These are phyloP conservation scores for Neocloeon triangulifer DNA, from an alignment of 1,140 invertebrate species.

Conservation along the genomic window DNA sequence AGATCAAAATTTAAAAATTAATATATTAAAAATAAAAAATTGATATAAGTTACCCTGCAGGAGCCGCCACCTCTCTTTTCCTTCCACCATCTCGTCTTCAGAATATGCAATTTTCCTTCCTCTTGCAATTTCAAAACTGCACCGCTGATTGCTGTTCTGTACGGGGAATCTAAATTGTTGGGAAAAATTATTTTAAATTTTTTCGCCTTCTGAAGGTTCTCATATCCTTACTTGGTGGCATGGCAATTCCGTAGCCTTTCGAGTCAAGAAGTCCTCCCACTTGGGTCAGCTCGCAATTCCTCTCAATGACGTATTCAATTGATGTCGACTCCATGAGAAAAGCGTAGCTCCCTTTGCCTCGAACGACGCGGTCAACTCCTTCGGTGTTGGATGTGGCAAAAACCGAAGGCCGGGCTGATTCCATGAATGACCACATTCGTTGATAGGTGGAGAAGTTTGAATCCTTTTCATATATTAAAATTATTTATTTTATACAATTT, in stretches of 20 bases:
- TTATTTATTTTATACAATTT: too few relatives aligned
- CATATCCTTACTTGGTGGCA: slow-evolving; percentile 55
- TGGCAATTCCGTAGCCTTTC: slow-evolving; percentile 84
- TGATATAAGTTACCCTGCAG: slow-evolving; percentile 42
- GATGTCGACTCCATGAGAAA: slow-evolving; percentile 87
- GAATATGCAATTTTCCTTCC: slow-evolving; percentile 68
- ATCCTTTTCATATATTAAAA: too few relatives aligned
- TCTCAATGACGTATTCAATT: slow-evolving; percentile 75
- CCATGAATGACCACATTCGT: slow-evolving; percentile 85
- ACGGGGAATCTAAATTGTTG: slow-evolving; percentile 64
- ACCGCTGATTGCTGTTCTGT: slow-evolving; percentile 62
- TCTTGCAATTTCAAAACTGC: slow-evolving; percentile 83
- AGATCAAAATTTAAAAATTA: too few relatives aligned
- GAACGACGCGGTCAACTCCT: slow-evolving; percentile 62
- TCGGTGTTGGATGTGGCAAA: slow-evolving; percentile 68
- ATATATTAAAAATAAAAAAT: too few relatives aligned
- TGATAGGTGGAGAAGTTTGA: slow-evolving; percentile 81
- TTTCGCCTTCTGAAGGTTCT: too few relatives aligned
- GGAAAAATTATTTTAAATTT: too few relatives aligned
- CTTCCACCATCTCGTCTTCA: slow-evolving; percentile 94
- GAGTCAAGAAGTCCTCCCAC: slow-evolving; percentile 75
- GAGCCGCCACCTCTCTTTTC: slow-evolving; percentile 63
- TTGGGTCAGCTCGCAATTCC: slow-evolving; percentile 76
- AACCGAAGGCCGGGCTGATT: slow-evolving; percentile 57
- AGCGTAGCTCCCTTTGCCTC: slow-evolving; percentile 68